These are phyloP conservation scores for Drosophila tropicalis DNA, from an alignment of 1,140 invertebrate genomes.

Conservation along the genomic window DNA sequence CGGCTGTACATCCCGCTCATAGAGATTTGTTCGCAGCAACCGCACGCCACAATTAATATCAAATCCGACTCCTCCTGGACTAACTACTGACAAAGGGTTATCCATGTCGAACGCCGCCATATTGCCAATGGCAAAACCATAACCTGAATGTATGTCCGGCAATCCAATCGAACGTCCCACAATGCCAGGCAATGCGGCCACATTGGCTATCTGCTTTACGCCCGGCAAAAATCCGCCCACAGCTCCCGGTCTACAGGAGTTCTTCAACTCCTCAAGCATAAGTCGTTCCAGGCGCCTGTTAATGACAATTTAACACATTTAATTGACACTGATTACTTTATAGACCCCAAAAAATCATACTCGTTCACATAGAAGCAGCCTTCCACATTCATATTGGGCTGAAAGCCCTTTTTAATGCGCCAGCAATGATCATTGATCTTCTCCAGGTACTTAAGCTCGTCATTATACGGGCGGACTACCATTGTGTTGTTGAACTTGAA, in stretches of 20 bases:
- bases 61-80: conserved; percentile 99
- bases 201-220: conserved; percentile 99
- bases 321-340: neutral
- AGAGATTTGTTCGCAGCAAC: conserved; percentile 97
- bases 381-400: conserved; percentile 99
- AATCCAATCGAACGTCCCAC: conserved; percentile 96
- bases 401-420: conserved; percentile 99
- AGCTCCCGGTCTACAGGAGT: conserved; percentile 93
- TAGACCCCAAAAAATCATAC: neutral
- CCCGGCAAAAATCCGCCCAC: conserved; percentile 98
- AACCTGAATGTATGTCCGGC: conserved; percentile 99
- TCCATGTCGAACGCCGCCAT: conserved; percentile 99
- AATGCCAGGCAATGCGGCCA: conserved; percentile 98
- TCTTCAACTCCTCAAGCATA: conserved; percentile 98
- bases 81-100: conserved; percentile 97
- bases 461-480: conserved; percentile 96
- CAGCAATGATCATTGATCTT: conserved; percentile 93
- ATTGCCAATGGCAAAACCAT: conserved; percentile 99
- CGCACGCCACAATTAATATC: conserved; percentile 99
- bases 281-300: conserved; percentile 94
- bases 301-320: neutral
- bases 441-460: conserved; percentile 97
- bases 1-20: conserved; percentile 96
- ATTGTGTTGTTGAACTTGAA: conserved; percentile 84
- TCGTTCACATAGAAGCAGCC: conserved; percentile 97